Base-by-base conservation (phyloP, 2,888 invertebrate species). In the Neoaliturus tenellus region DNA sequence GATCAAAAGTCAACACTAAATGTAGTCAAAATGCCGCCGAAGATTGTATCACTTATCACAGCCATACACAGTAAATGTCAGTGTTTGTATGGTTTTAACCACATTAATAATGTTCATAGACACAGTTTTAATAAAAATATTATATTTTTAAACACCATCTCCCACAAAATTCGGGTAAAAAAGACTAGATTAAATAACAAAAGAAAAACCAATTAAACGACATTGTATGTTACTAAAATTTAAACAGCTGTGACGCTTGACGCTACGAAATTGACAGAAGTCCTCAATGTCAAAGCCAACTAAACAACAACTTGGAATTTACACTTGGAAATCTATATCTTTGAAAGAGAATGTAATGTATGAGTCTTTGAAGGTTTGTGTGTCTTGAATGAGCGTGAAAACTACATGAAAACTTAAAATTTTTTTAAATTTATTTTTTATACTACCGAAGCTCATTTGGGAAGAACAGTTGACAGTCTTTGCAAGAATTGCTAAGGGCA, bases 191-290 rank as follows among this genome's bases (percentile, higher is more conserved):
- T 28, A 62, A 1, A 31, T 14, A 31, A 28, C 28, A 62, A 28
- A 28, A 28, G 12, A 31, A 62, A 62, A 28, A 62, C 28, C 31
- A 62, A 62, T 62, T 62, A 28, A 62, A 62, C 62, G 62, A 62
- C 62, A 62, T 62, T 62, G 62, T 62, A 31, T 62, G 25, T 17
- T 14, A 8, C 31, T 28, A 62, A 28, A 62, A 28, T 62, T 25
- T 62, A 28, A 62, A 62, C 62, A 62, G 28, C 62, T 62, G 62
- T 62, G 31, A 28, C 31, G 51, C n/a, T n/a, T 51, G n/a, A 51
- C 5, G 62, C 31, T 62, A 14, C 17, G 62, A 62, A 31, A 62
- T 62, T 62, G 62, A 62, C 62, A 62, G 62, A 62, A 62, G 31
- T 5, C 23, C 20, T 3, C 25, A 55, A 55, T 6, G 25, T 20